Percentiles rank a stretch among this genome's conserved stretches.
Evolutionary conservation across 2,888 invertebrate species (phyloP).

Genomic region (Lasioglossum zephyrum): DNA sequence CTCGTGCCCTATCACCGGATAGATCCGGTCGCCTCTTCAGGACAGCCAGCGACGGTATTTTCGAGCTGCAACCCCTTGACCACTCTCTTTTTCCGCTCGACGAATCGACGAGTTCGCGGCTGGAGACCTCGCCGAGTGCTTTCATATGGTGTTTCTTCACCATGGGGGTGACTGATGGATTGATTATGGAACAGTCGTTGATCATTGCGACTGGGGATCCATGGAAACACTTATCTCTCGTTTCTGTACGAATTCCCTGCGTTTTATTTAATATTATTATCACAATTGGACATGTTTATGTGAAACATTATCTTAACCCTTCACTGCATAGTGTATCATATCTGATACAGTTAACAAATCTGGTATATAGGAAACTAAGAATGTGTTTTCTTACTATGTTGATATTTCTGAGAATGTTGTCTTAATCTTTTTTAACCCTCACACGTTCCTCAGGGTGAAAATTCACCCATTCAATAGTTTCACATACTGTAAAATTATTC

Average conservation of each 20-base stretch:
- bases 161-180: neutral
- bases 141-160: neutral
- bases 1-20: slow-evolving; percentile 59
- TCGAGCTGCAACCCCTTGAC: slow-evolving; percentile 50
- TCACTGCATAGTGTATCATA: too few relatives aligned
- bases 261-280: neutral
- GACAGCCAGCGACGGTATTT: slow-evolving; percentile 43
- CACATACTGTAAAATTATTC: too few relatives aligned
- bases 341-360: too few relatives aligned
- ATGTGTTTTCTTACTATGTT: too few relatives aligned
- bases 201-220: neutral
- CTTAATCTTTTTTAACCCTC: too few relatives aligned
- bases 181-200: neutral
- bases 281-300: neutral
- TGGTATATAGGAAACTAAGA: too few relatives aligned
- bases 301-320: neutral
- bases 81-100: slow-evolving; percentile 48
- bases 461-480: too few relatives aligned
- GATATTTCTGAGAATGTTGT: too few relatives aligned
- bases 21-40: slow-evolving; percentile 38
- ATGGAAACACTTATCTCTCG: neutral
- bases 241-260: neutral
- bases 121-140: slow-evolving; percentile 4
- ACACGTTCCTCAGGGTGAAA: too few relatives aligned
- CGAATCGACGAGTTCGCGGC: slow-evolving; percentile 40